These are phyloP conservation scores for Arremon brunneinucha DNA, from an alignment of 2,797 vertebrate genomes.

Conservation along the genomic window DNA sequence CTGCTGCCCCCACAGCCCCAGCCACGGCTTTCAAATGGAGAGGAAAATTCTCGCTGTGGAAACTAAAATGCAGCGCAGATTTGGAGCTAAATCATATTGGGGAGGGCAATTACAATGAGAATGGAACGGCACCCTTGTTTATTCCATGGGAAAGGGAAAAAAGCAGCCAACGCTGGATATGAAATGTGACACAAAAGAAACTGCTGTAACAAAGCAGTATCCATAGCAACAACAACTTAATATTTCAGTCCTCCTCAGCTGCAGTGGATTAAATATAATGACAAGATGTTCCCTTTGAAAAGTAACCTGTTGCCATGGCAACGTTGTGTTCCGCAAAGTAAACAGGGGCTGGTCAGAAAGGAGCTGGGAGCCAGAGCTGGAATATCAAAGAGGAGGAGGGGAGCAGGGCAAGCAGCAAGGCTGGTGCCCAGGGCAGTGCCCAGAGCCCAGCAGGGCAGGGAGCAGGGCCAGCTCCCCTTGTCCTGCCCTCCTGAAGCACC, in stretches of 20 bases:
- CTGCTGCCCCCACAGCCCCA: neutral
- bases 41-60: conserved; percentile 26
- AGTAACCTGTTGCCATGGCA: conserved; percentile 90
- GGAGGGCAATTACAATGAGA: conserved; percentile 49
- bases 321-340: conserved; percentile 87
- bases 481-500: neutral
- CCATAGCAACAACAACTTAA: conserved; percentile 99
- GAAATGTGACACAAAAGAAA: conserved; percentile 84
- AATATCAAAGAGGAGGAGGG: conserved; percentile 72
- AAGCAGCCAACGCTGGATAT: conserved; percentile 65
- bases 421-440: neutral
- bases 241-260: conserved; percentile 97
- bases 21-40: neutral
- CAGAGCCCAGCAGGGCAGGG: neutral
- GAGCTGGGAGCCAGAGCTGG: conserved; percentile 63
- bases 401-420: neutral
- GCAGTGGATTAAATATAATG: conserved; percentile 99
- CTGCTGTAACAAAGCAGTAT: conserved; percentile 90
- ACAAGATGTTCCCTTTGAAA: conserved; percentile 99
- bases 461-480: neutral
- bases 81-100: conserved; percentile 50
- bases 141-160: conserved; percentile 29
- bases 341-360: conserved; percentile 78
- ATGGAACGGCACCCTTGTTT: conserved; percentile 54
- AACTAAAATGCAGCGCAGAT: conserved; percentile 16